Evolutionary conservation across 1,140 invertebrate species (phyloP).

Genomic region (Heliconius congener): DNA sequence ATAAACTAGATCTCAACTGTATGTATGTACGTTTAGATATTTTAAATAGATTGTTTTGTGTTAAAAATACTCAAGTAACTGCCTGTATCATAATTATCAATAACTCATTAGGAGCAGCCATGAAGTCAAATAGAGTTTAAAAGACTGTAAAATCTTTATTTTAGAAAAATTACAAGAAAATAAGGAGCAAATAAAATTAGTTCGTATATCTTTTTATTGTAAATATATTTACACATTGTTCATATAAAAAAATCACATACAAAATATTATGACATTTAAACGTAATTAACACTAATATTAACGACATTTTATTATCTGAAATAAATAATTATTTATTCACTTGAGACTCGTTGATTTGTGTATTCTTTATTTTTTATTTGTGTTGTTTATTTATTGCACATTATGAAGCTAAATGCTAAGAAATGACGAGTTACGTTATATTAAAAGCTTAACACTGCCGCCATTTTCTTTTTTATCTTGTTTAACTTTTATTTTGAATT

Average conservation of each 20-base stretch:
- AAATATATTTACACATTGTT: slow-evolving; percentile 67
- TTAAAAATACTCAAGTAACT: neutral
- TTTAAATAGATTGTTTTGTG: neutral
- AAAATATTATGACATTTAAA: slow-evolving; percentile 57
- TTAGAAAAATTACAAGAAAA: neutral
- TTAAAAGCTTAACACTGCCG: neutral
- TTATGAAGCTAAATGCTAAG: neutral
- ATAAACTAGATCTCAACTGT: neutral
- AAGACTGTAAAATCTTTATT: neutral
- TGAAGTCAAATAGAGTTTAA: neutral
- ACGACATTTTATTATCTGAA: slow-evolving; percentile 37
- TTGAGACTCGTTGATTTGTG: slow-evolving; percentile 9
- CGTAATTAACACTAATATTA: slow-evolving; percentile 1
- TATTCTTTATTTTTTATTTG: neutral
- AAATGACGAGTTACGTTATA: neutral
- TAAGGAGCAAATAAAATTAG: slow-evolving; percentile 17
- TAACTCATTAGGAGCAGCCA: neutral
- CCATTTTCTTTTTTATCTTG: neutral
- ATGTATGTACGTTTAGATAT: neutral
- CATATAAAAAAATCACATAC: slow-evolving; percentile 53
- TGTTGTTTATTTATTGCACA: neutral
- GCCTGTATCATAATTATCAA: neutral
- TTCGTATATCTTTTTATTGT: slow-evolving; percentile 42
- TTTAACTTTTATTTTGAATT: too few relatives aligned
- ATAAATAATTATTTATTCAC: slow-evolving; percentile 43